Base-by-base conservation (phyloP, 2,113 vertebrate genomes). In the Aegotheles bennettii region DNA sequence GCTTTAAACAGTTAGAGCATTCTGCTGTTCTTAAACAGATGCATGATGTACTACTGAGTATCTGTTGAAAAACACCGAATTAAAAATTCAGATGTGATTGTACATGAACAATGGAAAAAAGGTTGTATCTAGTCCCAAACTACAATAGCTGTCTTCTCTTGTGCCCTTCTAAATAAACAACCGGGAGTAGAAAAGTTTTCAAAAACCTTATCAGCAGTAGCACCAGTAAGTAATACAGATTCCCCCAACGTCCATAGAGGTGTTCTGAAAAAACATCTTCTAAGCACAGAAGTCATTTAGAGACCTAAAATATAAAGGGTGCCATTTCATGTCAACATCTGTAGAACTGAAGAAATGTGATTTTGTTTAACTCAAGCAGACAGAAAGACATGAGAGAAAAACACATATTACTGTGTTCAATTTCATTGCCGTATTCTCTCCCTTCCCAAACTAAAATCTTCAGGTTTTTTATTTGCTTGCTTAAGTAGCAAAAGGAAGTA, bases 201-300 rank as follows among this genome's bases (percentile, higher is more conserved):
- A 9, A 73, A 85, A 89, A 45, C n/a, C 25, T n/a, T 51, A 71
- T 19, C 11, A 56, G 26, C 3, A 28, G 10, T 45, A 65, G 13
- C 20, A 83, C 20, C 47, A 81, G 7, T 57, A 82, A 48, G n/a
- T 36, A 61, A 9, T 69, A 80, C 2, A 47, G 29, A 48, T 36
- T 50, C 4, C n/a, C 38, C 13, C 16, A 83, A 38, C 15, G 2
- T 73, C 33, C 42, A 57, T 0, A 54, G 7, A 76, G 4, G 3
- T 16, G 11, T 65, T 94, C n/a, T 56, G 38, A 90, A 77, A 92
- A 86, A 61, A 15, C 11, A 78, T 3, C 36, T 70, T 13, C 14
- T 56, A 81, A 51, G 11, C 6, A 77, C 9, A 13, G 18, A 42
- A 48, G 11, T 21, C 1, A 64, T 85, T 73, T 33, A 77, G 51